phyloP scores from a whole-genome alignment of 2,113 vertebrate species.

The Physeter macrocephalus region DNA sequence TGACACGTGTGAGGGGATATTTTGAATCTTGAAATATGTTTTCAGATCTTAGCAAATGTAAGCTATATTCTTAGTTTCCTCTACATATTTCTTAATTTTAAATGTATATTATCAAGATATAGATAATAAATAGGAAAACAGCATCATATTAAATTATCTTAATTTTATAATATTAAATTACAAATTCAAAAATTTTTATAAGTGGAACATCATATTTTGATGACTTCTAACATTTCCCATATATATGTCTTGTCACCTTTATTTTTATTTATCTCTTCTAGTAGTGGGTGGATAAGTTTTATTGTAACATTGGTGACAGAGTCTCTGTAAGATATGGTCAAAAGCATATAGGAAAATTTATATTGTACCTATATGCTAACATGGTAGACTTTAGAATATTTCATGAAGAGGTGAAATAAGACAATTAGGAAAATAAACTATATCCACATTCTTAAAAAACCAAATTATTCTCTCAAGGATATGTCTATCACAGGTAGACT shows the following conservation, averaged over 20 bases:
- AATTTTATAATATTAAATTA: neutral
- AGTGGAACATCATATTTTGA: neutral
- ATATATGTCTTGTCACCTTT: constrained; percentile 16
- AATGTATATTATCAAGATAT: neutral
- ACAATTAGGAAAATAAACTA: constrained; percentile 35
- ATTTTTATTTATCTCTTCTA: neutral
- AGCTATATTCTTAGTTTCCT: constrained; percentile 12
- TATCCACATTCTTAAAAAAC: neutral
- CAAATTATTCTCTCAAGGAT: neutral
- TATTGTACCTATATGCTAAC: neutral
- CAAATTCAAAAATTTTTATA: neutral
- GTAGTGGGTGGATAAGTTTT: neutral
- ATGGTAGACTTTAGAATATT: neutral
- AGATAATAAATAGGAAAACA: constrained; percentile 10
- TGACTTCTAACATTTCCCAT: neutral
- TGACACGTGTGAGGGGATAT: neutral
- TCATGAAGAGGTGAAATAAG: neutral
- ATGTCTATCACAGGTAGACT: constrained; percentile 42
- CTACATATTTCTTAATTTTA: neutral
- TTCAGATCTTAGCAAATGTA: neutral
- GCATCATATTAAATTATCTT: neutral
- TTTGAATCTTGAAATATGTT: neutral
- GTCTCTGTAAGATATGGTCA: neutral
- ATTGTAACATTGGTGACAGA: neutral
- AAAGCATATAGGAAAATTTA: neutral